Conservation (phyloP, 2,888 invertebrate species). For the Orthosia gracilis region DNA sequence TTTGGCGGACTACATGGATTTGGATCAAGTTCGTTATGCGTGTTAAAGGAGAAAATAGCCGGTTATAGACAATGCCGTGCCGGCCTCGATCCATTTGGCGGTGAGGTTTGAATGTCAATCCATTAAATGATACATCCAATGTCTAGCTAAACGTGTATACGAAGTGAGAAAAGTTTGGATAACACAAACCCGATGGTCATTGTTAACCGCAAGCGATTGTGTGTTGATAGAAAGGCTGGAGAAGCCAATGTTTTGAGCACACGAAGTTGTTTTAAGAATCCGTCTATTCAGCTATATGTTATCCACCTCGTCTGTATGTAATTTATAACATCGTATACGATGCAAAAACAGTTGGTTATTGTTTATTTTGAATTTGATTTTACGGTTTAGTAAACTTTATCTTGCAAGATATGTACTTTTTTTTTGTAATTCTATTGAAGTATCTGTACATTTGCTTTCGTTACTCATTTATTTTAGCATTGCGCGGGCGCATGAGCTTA, state of each 20-base stretch:
- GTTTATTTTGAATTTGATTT: conserved; percentile 57
- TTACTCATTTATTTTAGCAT: conserved; percentile 38
- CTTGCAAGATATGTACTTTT: conserved; percentile 23
- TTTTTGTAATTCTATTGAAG: conserved; percentile 24
- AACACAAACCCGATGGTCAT: conserved; percentile 39
- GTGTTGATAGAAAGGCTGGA: conserved; percentile 49
- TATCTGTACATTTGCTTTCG: conserved; percentile 26
- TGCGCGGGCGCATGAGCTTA: conserved; percentile 42
- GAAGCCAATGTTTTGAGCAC: conserved; percentile 52
- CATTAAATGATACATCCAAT: conserved; percentile 23
- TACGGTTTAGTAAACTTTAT: conserved; percentile 45
- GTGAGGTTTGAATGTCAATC: conserved; percentile 55
- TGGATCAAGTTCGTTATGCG: conserved; percentile 70
- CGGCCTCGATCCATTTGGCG: conserved; percentile 63
- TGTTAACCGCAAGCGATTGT: conserved; percentile 32
- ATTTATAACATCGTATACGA: conserved; percentile 55
- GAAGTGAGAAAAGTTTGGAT: conserved; percentile 34
- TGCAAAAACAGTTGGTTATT: conserved; percentile 51
- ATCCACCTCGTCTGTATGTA: conserved; percentile 47
- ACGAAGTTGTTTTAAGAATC: conserved; percentile 54
- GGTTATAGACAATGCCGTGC: conserved; percentile 60
- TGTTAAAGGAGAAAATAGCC: conserved; percentile 64
- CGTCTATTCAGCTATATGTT: conserved; percentile 47
- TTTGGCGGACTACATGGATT: conserved; percentile 80
- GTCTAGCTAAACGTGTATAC: conserved; percentile 2